Conservation (phyloP, 2,888 invertebrate species). For the Eugnorisma glareosa region DNA sequence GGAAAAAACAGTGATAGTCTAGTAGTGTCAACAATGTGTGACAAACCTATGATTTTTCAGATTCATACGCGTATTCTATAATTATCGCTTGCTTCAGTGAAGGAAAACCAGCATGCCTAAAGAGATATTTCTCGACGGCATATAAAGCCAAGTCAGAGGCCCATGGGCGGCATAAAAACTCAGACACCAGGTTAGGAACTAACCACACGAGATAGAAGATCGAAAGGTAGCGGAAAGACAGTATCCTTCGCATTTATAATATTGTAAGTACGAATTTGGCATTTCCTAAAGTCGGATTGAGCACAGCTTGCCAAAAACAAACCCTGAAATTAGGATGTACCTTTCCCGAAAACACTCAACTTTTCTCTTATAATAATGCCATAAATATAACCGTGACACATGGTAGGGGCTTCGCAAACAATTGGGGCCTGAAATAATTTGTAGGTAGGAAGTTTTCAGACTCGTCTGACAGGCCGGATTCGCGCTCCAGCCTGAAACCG, state of each 20-base stretch:
- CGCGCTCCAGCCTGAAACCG: constrained; percentile 46
- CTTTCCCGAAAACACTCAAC: constrained; percentile 26
- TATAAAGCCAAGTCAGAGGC: no score
- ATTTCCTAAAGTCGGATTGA: neutral
- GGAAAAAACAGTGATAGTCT: no score
- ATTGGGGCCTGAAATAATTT: constrained; percentile 73
- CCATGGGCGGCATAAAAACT: no score
- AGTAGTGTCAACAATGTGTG: no score
- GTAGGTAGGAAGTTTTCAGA: constrained; percentile 73
- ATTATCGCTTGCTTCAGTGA: no score
- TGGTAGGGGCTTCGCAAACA: constrained; percentile 61
- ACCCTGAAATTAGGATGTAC: constrained; percentile 17
- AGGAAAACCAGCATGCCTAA: no score
- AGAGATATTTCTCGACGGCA: no score
- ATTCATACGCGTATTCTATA: no score
- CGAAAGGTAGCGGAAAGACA: neutral
- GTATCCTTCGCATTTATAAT: neutral
- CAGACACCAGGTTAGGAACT: no score
- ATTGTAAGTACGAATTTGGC: neutral
- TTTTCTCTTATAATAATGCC: constrained; percentile 43
- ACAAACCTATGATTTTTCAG: no score
- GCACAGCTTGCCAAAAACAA: constrained; percentile 32
- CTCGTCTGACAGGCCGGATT: constrained; percentile 69
- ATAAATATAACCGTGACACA: constrained; percentile 27
- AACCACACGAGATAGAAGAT: no score